Evolutionary conservation across 2,797 vertebrate genomes (phyloP), one percentile per base, ranked within the genome.

Genomic region (Poecilia gillii): DNA sequence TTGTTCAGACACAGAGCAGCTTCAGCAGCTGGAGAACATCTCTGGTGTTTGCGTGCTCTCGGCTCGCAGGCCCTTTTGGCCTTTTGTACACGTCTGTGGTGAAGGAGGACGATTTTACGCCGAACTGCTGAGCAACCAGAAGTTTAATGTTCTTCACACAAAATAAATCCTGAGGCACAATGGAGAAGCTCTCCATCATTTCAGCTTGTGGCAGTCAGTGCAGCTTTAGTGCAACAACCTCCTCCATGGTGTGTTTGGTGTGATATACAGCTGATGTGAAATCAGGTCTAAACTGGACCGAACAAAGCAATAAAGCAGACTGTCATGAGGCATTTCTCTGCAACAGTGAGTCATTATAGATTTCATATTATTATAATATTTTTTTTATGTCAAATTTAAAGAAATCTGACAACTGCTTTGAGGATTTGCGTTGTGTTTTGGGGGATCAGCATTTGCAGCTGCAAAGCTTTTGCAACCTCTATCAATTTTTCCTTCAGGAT

Each of bases 11-110:
- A 41, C 36, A 68, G 20, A 41, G 36, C 18, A 46, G n/a, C 20
- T 1, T 72, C 72, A 89, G 82, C 93, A 94, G 91, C 93, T 94
- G 93, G 91, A 91, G 93, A 78, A 89, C 89, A 93, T 94, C 93
- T 91, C 80, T 89, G 81, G 76, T 88, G 91, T 87, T 81, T 87
- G 86, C 77, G 77, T 89, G 81, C 82, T 87, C 83, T 87, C 76
- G 71, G 57, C 89, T 82, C 82, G 53, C 81, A 81, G 90, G 84
- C 83, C 90, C 88, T 84, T 90, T 88, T 88, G 88, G 88, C 90
- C 88, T 90, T 90, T 91, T 91, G 86, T 86, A 85, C 87, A 77
- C 80, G 84, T 87, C 83, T 87, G 72, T 72, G 77, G 86, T 90
- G 91, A 90, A 87, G 88, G 76, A 84, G 80, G 83, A 83, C 85